phyloP scores from a whole-genome alignment of 23 tunicate species.

The Trididemnum miniatum region DNA sequence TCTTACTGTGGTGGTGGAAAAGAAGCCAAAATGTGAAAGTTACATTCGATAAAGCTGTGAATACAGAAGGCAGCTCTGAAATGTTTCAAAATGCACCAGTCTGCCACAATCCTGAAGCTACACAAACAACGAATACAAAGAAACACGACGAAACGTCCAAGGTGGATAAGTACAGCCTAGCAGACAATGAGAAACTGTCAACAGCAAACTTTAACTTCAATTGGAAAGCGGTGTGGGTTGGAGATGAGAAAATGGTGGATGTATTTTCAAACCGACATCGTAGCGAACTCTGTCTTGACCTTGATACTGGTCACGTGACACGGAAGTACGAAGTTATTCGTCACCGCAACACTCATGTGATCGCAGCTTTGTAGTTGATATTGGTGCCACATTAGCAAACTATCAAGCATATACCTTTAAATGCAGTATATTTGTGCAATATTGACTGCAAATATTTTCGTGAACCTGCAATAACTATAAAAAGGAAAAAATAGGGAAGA shows the following conservation, averaged over 20 bases:
- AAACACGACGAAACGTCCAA: neutral
- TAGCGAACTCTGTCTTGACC: slow-evolving; percentile 40
- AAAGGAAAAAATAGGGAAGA: too few relatives aligned
- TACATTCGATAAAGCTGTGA: neutral
- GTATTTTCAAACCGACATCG: slow-evolving; percentile 20
- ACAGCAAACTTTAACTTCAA: neutral
- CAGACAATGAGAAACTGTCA: neutral
- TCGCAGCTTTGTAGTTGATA: slow-evolving; percentile 19
- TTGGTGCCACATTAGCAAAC: too few relatives aligned
- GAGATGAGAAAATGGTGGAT: slow-evolving; percentile 5
- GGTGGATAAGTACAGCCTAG: neutral
- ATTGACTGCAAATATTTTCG: too few relatives aligned
- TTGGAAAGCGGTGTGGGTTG: slow-evolving; percentile 57
- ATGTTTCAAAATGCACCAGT: neutral
- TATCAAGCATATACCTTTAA: too few relatives aligned
- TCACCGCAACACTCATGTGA: slow-evolving; percentile 16
- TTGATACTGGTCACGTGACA: slow-evolving; percentile 37
- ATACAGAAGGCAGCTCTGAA: neutral
- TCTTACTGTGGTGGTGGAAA: slow-evolving; percentile 34
- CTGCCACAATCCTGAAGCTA: neutral
- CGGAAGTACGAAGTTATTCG: slow-evolving; percentile 32
- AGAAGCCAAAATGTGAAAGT: neutral
- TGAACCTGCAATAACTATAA: too few relatives aligned
- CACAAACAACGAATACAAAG: neutral
- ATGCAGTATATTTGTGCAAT: too few relatives aligned